Conservation (phyloP, 2,113 vertebrate genomes). For the Bubo bubo region DNA sequence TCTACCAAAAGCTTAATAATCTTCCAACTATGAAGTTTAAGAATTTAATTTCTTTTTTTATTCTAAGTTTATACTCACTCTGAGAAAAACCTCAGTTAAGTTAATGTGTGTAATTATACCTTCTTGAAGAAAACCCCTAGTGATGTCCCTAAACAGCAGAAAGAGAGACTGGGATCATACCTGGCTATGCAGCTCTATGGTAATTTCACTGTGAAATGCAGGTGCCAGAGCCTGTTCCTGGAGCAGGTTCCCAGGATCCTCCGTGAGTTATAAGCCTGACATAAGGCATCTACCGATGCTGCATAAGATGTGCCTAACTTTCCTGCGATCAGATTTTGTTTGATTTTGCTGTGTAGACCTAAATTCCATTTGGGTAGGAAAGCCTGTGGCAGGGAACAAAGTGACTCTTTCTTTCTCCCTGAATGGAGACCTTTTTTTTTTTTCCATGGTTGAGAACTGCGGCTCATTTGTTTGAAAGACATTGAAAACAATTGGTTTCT, state of each 20-base stretch:
- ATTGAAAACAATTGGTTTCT: not conserved
- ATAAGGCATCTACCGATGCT: not conserved
- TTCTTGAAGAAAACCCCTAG: not conserved
- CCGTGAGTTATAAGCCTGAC: not conserved
- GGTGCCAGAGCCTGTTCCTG: not conserved
- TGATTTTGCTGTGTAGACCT: conserved; percentile 5
- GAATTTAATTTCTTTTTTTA: not conserved
- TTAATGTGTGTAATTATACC: not conserved
- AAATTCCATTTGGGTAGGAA: not conserved
- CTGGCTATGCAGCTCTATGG: rapidly evolving
- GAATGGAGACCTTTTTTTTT: not conserved
- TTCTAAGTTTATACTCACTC: not conserved
- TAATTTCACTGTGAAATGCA: not conserved
- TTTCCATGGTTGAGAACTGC: not conserved
- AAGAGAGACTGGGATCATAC: not conserved
- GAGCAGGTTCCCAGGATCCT: not conserved
- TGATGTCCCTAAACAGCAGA: not conserved
- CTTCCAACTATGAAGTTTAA: not conserved
- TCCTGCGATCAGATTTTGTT: not conserved
- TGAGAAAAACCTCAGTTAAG: not conserved
- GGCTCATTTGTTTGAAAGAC: not conserved
- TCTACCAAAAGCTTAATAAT: not conserved
- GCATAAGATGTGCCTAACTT: not conserved
- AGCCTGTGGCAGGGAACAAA: not conserved
- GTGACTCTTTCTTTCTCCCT: not conserved